Base-by-base conservation (phyloP, 23 tunicate genomes). In the Pegea sp. region DNA sequence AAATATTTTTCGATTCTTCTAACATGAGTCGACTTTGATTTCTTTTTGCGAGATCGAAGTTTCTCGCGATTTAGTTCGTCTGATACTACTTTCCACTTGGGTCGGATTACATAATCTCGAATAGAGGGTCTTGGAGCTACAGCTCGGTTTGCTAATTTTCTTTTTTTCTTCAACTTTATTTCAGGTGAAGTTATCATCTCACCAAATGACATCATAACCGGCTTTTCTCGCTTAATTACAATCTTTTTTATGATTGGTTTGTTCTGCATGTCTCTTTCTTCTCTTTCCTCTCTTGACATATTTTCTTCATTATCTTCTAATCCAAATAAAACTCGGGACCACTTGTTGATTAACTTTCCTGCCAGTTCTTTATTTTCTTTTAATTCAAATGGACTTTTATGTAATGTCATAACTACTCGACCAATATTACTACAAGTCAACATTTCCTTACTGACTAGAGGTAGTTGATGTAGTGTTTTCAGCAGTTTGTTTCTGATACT, bases 271-370 rank as follows among this genome's bases (percentile, higher is more conserved):
- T n/a, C n/a, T n/a, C n/a, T n/a, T n/a, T n/a, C n/a, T n/a, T n/a
- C n/a, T n/a, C n/a, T n/a, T n/a, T n/a, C n/a, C 65, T 86, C 96
- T 25, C 96, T 54, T 7, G 88, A 57, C 87, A 87, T 87, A 66
- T 78, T 74, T 49, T 75, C 69, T 52, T 69, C 75, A 33, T 87
- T 87, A 25, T 87, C 96, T 27, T 87, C 76, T 51, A 87, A 49
- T 7, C 96, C 96, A 53, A 75, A 87, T 42, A 87, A 69, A 0
- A 88, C 88, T 33, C 96, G 44, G 4, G 96, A 73, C 96, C 96
- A 87, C 48, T 75, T 75, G 61, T 75, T 69, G 42, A 87, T 75
- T 18, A 87, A 63, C 13, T 79, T 38, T 16, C 93, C 93, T 26
- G 93, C 93, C 7, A 75, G 66, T 22, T 80, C 96, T 29, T 64